Conservation (phyloP, 2,888 invertebrate species). For the Mystacides longicornis region DNA sequence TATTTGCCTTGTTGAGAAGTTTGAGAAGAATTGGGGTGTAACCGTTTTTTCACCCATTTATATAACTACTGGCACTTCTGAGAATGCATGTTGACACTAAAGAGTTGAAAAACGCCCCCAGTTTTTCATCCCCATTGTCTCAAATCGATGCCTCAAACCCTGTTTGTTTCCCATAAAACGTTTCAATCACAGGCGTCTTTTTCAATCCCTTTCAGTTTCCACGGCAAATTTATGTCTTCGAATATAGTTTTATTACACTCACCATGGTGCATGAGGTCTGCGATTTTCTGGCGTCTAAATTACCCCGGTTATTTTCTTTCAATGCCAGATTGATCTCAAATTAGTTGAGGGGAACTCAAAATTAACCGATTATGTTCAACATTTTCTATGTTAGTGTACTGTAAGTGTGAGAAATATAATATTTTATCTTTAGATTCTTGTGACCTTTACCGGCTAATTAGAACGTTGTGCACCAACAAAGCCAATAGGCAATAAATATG, state of each 20-base stretch:
- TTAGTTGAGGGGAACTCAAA: too few species aligned
- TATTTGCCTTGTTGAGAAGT: too few species aligned
- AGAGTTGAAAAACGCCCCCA: not conserved
- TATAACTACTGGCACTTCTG: slow-evolving; percentile 11
- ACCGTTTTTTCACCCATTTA: slow-evolving; percentile 9
- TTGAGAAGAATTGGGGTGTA: not conserved
- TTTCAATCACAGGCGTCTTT: slow-evolving; percentile 4
- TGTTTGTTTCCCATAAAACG: slow-evolving; percentile 10
- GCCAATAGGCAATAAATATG: too few species aligned
- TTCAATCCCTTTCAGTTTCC: not conserved
- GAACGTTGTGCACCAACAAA: too few species aligned
- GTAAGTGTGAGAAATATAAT: too few species aligned
- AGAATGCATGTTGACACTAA: slow-evolving; percentile 17
- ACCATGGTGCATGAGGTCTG: not conserved
- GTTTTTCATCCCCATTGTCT: slow-evolving; percentile 7
- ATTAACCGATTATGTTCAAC: too few species aligned
- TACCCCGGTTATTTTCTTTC: too few species aligned
- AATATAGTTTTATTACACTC: slow-evolving; percentile 1
- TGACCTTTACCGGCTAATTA: too few species aligned
- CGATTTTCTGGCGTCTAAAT: too few species aligned
- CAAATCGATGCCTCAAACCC: slow-evolving; percentile 14
- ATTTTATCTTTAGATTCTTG: too few species aligned
- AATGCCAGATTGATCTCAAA: too few species aligned
- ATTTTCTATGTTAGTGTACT: too few species aligned
- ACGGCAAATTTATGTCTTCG: not conserved